These are phyloP conservation scores for Pogonocherus hispidulus DNA, from an alignment of 2,888 invertebrate genomes.

Conservation along the genomic window DNA sequence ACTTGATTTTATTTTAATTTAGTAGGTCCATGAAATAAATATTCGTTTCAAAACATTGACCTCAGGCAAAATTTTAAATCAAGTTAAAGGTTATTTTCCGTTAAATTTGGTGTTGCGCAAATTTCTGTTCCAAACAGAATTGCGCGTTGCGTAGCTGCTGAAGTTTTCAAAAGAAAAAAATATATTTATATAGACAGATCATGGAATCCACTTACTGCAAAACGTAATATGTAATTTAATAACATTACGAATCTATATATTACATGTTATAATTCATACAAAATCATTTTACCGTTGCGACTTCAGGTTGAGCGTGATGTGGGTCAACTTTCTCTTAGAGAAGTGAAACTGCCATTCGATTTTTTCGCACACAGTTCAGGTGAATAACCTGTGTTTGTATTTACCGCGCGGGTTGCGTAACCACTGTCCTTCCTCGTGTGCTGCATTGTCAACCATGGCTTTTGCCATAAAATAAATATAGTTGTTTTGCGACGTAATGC, in stretches of 20 bases:
- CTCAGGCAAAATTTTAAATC: neutral
- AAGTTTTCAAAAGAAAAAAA: too few relatives aligned
- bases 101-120: neutral
- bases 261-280: conserved; percentile 28
- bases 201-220: neutral
- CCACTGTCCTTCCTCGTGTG: conserved; percentile 62
- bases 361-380: conserved; percentile 66
- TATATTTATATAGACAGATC: too few relatives aligned
- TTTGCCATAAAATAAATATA: conserved; percentile 18
- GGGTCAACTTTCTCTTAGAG: conserved; percentile 69
- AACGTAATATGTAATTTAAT: conserved; percentile 5
- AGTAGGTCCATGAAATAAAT: neutral
- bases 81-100: conserved; percentile 8
- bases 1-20: neutral
- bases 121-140: neutral
- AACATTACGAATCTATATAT: conserved; percentile 14
- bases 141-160: too few relatives aligned
- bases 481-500: conserved; percentile 10
- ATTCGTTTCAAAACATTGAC: neutral
- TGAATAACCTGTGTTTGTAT: conserved; percentile 67
- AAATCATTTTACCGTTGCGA: conserved; percentile 30
- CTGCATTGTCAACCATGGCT: conserved; percentile 27
- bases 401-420: conserved; percentile 64
- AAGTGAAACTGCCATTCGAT: conserved; percentile 68
- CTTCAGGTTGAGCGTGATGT: conserved; percentile 60